Conservation (phyloP, 2,797 vertebrate genomes). For the Sebastes baramenuke region DNA sequence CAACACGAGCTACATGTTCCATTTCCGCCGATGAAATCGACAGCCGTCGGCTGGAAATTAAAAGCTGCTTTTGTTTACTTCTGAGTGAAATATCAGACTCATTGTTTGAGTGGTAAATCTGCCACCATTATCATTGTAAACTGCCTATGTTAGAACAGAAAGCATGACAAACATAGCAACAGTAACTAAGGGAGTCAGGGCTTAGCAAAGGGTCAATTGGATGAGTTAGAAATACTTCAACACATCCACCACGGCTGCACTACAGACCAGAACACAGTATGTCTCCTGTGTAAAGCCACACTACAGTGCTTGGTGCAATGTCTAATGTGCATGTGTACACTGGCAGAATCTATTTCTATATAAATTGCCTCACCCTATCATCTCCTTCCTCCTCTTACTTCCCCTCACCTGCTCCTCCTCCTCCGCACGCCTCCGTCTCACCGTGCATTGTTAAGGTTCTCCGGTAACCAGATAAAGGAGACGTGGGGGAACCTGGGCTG, state of each 20-base stretch:
- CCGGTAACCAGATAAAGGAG: slow-evolving; percentile 72
- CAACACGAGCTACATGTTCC: too few species aligned
- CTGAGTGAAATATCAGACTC: neutral
- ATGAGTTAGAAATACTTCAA: neutral
- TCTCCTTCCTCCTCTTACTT: slow-evolving; percentile 50
- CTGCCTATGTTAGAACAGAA: neutral
- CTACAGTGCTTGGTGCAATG: neutral
- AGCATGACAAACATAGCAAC: neutral
- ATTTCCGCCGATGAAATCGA: neutral
- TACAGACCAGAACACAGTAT: neutral
- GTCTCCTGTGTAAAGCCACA: neutral
- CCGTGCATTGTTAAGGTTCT: slow-evolving; percentile 66
- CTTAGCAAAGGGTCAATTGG: neutral
- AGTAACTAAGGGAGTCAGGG: neutral
- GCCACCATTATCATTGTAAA: neutral
- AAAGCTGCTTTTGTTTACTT: neutral
- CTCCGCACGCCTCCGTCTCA: slow-evolving; percentile 52
- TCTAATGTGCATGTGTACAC: slow-evolving; percentile 3
- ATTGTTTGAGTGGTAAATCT: neutral
- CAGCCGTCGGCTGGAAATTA: neutral
- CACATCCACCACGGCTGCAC: neutral
- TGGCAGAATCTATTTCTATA: slow-evolving; percentile 38
- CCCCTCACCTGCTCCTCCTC: slow-evolving; percentile 22
- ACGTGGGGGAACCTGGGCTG: slow-evolving; percentile 53
- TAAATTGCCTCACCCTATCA: slow-evolving; percentile 60